Evolutionary conservation across 2,113 vertebrate genomes (phyloP).

Genomic region (Apistogramma diplotaenia): DNA sequence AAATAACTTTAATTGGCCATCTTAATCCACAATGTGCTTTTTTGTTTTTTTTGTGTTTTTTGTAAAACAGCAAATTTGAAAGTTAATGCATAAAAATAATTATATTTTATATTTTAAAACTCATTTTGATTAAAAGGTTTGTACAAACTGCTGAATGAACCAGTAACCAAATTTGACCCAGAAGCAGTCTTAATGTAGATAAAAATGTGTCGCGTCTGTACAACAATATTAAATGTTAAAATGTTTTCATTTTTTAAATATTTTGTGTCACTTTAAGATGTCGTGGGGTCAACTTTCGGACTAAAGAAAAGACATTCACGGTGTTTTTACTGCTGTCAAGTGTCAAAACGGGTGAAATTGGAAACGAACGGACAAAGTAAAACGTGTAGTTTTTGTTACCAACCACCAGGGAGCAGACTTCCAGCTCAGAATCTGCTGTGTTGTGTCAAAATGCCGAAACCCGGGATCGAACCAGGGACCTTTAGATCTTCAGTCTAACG

Average conservation of each 20-base stretch:
- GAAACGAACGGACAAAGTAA: not conserved
- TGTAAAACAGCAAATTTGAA: not conserved
- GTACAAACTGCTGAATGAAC: accelerated
- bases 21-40: no score
- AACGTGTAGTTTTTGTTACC: accelerated
- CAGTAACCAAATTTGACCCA: not conserved
- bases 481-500: conserved; percentile 69
- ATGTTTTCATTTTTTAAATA: no score
- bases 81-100: not conserved
- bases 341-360: not conserved
- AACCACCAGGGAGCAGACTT: no score
- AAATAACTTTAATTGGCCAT: no score
- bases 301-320: not conserved
- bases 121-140: not conserved
- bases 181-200: not conserved
- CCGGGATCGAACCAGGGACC: conserved; percentile 73
- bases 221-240: no score
- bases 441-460: conserved; percentile 64
- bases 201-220: no score
- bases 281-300: accelerated
- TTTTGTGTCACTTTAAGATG: no score
- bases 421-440: accelerated
- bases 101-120: not conserved
- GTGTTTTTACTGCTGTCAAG: not conserved
- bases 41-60: not conserved